Evolutionary conservation across 2,888 invertebrate genomes (phyloP).

Genomic region (Caenorhabditis afra): DNA sequence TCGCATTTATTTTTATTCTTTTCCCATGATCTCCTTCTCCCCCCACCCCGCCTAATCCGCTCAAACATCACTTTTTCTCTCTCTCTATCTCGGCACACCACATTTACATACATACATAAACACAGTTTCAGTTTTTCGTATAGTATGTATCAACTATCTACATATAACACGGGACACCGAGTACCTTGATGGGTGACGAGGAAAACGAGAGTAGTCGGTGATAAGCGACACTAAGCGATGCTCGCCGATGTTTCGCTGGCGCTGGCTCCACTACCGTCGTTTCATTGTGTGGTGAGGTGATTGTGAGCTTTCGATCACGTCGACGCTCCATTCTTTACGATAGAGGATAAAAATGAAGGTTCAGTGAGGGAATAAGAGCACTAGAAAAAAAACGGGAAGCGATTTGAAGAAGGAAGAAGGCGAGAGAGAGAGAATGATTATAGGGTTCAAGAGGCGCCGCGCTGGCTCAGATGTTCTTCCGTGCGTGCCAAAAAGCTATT

Average conservation of each 20-base stretch:
- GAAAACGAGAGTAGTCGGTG: conserved; percentile 56
- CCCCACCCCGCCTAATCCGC: conserved; percentile 12
- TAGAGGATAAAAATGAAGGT: too few relatives aligned
- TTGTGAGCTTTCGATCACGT: conserved; percentile 52
- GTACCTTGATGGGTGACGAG: conserved; percentile 59
- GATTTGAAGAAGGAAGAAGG: not conserved
- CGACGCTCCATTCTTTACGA: conserved; percentile 29
- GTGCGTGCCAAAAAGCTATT: too few relatives aligned
- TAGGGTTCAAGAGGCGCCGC: too few relatives aligned
- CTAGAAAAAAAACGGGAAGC: too few relatives aligned
- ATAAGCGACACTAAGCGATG: conserved; percentile 59
- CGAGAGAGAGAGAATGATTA: conserved; percentile 4
- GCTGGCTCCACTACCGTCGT: conserved; percentile 46
- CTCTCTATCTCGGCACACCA: not conserved
- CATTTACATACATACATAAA: conserved; percentile 6
- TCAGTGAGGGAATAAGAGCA: too few relatives aligned
- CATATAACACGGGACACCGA: too few relatives aligned
- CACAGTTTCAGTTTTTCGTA: not conserved
- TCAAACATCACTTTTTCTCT: not conserved
- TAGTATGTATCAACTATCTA: too few relatives aligned
- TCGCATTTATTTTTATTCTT: too few relatives aligned
- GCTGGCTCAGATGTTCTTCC: too few relatives aligned
- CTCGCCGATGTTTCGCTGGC: conserved; percentile 42
- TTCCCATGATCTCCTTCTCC: too few relatives aligned
- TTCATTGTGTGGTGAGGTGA: conserved; percentile 43